These are phyloP conservation scores for Drosophila triauraria DNA, from an alignment of 1,140 invertebrate genomes.

Conservation along the genomic window DNA sequence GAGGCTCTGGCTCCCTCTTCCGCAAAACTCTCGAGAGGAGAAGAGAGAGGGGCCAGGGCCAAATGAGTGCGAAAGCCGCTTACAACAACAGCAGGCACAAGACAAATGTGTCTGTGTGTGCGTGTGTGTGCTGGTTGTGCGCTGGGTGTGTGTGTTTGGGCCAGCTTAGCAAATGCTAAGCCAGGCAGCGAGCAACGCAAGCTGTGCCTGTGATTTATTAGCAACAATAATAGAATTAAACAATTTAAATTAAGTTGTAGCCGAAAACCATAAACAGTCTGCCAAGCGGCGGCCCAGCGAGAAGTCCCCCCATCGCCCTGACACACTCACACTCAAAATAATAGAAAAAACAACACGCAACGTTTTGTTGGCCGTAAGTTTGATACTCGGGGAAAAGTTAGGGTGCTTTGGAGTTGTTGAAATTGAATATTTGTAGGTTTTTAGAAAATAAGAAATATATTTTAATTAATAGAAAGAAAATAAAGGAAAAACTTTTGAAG, in stretches of 20 bases:
- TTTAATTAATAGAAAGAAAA: background rate
- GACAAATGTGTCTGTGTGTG: conserved; percentile 58
- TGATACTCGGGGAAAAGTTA: conserved; percentile 4
- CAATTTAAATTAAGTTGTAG: conserved; percentile 85
- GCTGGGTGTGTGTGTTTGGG: conserved; percentile 36
- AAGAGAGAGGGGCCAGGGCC: conserved; percentile 14
- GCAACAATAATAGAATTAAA: conserved; percentile 85
- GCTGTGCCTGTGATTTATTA: conserved; percentile 84
- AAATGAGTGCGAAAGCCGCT: conserved; percentile 64
- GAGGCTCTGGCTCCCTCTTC: no score
- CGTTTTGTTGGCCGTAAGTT: conserved; percentile 27
- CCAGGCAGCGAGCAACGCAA: conserved; percentile 72
- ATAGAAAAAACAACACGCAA: conserved; percentile 24
- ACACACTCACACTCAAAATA: background rate
- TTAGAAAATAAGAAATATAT: background rate
- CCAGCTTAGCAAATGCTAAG: conserved; percentile 77
- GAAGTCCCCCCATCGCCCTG: background rate
- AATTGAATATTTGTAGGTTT: background rate
- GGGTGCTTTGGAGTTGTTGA: background rate
- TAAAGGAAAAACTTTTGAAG: no score
- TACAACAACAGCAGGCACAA: conserved; percentile 66
- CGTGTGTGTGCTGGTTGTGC: conserved; percentile 22
- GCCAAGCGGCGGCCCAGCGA: conserved; percentile 36
- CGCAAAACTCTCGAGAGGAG: background rate
- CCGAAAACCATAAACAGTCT: conserved; percentile 82